Evolutionary conservation across 2,888 invertebrate species (phyloP).

Genomic region (Aspidiotus destructor): DNA sequence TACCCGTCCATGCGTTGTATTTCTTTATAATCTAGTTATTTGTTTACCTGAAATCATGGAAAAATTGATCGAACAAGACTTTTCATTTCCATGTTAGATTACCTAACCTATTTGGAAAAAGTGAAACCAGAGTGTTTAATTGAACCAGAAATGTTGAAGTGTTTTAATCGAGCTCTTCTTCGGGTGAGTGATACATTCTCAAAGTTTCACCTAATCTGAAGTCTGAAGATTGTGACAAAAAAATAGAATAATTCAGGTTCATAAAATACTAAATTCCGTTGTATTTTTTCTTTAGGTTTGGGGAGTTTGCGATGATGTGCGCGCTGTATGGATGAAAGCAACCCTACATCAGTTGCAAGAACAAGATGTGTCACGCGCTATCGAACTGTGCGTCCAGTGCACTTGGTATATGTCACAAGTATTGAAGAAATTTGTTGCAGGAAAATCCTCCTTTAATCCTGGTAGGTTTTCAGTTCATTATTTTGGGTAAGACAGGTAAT

Average conservation of each 20-base stretch:
- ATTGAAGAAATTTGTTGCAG: constrained; percentile 8
- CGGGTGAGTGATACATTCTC: background rate
- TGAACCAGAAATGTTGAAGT: background rate
- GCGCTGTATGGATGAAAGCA: constrained; percentile 7
- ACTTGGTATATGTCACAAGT: constrained; percentile 19
- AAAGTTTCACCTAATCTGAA: too few relatives aligned
- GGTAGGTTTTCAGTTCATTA: constrained; percentile 4
- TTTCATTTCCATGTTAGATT: constrained; percentile 1
- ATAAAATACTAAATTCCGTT: too few relatives aligned
- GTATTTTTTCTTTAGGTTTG: constrained; percentile 8
- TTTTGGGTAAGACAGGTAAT: too few relatives aligned
- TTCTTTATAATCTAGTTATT: too few relatives aligned
- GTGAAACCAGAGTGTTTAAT: constrained; percentile 14
- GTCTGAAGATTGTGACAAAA: too few relatives aligned
- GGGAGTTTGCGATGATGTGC: constrained; percentile 20
- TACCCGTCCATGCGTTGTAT: too few relatives aligned
- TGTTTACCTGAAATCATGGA: background rate
- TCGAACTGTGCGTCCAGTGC: constrained; percentile 18
- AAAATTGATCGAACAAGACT: background rate
- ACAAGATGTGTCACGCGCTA: constrained; percentile 6
- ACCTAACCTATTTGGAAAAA: constrained; percentile 12
- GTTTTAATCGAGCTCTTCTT: constrained; percentile 9
- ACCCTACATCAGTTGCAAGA: constrained; percentile 4
- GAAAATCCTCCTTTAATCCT: constrained; percentile 12
- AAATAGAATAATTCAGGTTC: too few relatives aligned